Conservation (phyloP, 2,888 invertebrate genomes). For the Flabesymbios commensalis region DNA sequence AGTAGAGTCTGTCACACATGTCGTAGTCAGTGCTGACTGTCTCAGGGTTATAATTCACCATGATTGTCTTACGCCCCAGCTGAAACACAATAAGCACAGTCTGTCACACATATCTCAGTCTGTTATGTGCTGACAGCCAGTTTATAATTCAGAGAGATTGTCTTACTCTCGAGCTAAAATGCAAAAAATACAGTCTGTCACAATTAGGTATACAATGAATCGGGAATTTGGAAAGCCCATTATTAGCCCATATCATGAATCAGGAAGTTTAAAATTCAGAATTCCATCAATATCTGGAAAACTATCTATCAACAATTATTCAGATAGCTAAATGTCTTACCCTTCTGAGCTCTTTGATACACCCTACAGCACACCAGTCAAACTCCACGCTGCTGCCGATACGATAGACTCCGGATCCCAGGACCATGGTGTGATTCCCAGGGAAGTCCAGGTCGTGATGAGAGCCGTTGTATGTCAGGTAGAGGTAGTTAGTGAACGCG, state of each 20-base stretch:
- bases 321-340: too few relatives aligned
- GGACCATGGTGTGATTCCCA: slow-evolving; percentile 68
- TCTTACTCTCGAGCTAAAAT: neutral
- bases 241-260: too few relatives aligned
- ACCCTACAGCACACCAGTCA: slow-evolving; percentile 99
- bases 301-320: too few relatives aligned
- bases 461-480: slow-evolving; percentile 89
- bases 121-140: too few relatives aligned
- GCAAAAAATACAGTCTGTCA: too few relatives aligned
- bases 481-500: slow-evolving; percentile 97
- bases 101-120: too few relatives aligned
- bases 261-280: too few relatives aligned
- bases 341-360: slow-evolving; percentile 85
- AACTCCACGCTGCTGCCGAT: slow-evolving; percentile 93
- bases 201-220: too few relatives aligned
- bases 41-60: slow-evolving; percentile 99
- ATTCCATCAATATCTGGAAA: too few relatives aligned
- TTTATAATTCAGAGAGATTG: neutral
- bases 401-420: slow-evolving; percentile 69
- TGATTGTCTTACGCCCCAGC: slow-evolving; percentile 87
- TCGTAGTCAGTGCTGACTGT: slow-evolving; percentile 99
- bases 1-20: slow-evolving; percentile 97
- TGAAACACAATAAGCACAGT: slow-evolving; percentile 25
- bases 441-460: slow-evolving; percentile 50
- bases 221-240: too few relatives aligned